phyloP scores from a whole-genome alignment of 1,140 invertebrate genomes.

The Pseudomyrmex pallidus region DNA sequence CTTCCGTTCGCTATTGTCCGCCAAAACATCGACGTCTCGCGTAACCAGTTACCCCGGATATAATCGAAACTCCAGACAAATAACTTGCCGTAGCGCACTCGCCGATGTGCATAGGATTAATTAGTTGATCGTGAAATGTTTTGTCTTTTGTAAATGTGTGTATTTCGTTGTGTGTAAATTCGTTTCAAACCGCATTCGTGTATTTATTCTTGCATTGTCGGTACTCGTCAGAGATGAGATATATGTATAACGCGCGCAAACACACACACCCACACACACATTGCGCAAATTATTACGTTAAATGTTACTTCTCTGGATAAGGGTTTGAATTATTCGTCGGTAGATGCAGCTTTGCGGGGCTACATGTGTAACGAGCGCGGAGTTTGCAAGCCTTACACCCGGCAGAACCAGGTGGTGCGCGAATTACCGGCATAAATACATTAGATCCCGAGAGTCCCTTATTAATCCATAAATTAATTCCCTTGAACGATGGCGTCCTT shows the following conservation, averaged over 20 bases:
- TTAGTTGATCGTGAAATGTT: constrained; percentile 2
- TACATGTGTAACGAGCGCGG: constrained; percentile 40
- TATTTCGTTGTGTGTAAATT: neutral
- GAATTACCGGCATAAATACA: constrained; percentile 69
- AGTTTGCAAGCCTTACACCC: constrained; percentile 42
- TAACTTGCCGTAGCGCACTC: neutral
- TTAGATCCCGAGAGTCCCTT: constrained; percentile 64
- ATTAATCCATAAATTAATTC: constrained; percentile 76
- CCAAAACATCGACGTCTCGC: constrained; percentile 30
- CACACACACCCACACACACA: neutral
- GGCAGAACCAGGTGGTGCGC: constrained; percentile 66
- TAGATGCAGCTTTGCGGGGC: constrained; percentile 36
- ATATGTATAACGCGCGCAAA: too few relatives aligned
- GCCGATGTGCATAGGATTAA: neutral
- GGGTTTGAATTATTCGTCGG: constrained; percentile 46
- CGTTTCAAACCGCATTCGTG: neutral
- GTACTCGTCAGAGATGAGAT: too few relatives aligned
- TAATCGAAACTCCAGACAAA: constrained; percentile 13
- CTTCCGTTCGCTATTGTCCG: constrained; percentile 56
- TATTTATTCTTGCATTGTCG: neutral
- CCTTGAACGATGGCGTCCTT: constrained; percentile 63
- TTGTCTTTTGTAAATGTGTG: too few relatives aligned
- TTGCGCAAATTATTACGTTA: neutral
- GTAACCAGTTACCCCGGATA: constrained; percentile 21
- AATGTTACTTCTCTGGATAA: neutral